A percentile compares a stretch with the other conserved stretches of the same genome.
Conservation (phyloP, 1,140 invertebrate genomes). For the Limonius californicus region DNA sequence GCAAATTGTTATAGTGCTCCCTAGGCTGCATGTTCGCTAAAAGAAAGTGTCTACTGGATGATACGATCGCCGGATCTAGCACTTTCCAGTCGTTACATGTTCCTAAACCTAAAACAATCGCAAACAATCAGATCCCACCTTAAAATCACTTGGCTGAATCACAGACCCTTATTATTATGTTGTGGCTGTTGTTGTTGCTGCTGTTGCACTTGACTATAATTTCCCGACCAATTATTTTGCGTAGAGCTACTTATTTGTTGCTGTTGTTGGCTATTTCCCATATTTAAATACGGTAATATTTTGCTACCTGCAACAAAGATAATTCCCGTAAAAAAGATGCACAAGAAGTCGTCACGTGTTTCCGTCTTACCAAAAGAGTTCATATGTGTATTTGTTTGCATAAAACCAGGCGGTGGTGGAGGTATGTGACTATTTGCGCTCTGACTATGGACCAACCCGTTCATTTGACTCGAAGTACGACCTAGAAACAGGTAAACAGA, state of each 20-base stretch:
- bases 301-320: slow-evolving; percentile 47
- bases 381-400: slow-evolving; percentile 46
- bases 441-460: slow-evolving; percentile 42
- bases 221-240: slow-evolving; percentile 43
- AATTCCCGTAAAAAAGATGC: slow-evolving; percentile 28
- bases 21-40: slow-evolving; percentile 39
- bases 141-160: slow-evolving; percentile 40
- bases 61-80: slow-evolving; percentile 82
- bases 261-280: slow-evolving; percentile 45
- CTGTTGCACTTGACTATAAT: slow-evolving; percentile 39
- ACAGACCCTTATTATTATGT: no score
- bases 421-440: slow-evolving; percentile 36
- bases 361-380: slow-evolving; percentile 48
- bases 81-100: slow-evolving; percentile 74
- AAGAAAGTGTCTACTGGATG: slow-evolving; percentile 54
- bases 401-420: slow-evolving; percentile 46
- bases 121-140: not conserved
- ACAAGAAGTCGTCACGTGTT: no score
- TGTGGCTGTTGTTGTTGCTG: no score
- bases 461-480: slow-evolving; percentile 35
- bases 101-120: slow-evolving; percentile 47
- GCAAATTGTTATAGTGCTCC: slow-evolving; percentile 25
- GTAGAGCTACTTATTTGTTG: slow-evolving; percentile 36
- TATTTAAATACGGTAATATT: slow-evolving; percentile 48
- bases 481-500: slow-evolving; percentile 29